These are phyloP conservation scores for Antigone vipio DNA, from an alignment of 2,113 vertebrate species.

Conservation along the genomic window DNA sequence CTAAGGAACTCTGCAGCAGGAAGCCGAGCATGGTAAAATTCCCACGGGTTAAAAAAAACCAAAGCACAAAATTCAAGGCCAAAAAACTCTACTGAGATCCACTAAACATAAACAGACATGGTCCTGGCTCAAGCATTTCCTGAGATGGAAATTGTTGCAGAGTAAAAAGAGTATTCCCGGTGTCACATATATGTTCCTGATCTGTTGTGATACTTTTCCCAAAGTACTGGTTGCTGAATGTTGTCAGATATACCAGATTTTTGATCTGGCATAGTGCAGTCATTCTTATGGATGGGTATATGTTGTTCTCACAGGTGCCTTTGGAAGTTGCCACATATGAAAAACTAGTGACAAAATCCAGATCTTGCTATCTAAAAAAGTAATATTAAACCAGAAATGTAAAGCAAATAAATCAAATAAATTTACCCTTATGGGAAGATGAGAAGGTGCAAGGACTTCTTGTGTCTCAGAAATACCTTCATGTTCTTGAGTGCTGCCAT, in stretches of 20 bases:
- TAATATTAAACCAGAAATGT: background rate
- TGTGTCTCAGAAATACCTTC: constrained; percentile 67
- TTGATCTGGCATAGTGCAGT: background rate
- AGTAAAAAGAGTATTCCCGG: background rate
- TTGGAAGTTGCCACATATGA: background rate
- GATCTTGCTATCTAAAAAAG: background rate
- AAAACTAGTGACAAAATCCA: background rate
- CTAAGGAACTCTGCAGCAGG: background rate
- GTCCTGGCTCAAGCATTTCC: background rate
- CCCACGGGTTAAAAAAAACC: background rate
- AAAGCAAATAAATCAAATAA: background rate
- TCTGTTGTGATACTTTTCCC: background rate
- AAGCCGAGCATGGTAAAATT: background rate
- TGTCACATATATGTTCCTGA: background rate
- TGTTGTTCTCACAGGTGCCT: background rate
- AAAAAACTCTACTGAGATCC: background rate
- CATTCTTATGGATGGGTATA: background rate
- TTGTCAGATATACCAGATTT: background rate
- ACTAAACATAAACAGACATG: background rate
- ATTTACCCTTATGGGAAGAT: constrained; percentile 38
- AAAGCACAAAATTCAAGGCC: background rate
- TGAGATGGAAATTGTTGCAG: background rate
- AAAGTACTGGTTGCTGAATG: background rate
- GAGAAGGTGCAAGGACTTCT: constrained; percentile 63
- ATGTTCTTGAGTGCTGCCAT: constrained; percentile 70